phyloP scores from a whole-genome alignment of 2,888 invertebrate genomes.

The Philhelius pedissequus region DNA sequence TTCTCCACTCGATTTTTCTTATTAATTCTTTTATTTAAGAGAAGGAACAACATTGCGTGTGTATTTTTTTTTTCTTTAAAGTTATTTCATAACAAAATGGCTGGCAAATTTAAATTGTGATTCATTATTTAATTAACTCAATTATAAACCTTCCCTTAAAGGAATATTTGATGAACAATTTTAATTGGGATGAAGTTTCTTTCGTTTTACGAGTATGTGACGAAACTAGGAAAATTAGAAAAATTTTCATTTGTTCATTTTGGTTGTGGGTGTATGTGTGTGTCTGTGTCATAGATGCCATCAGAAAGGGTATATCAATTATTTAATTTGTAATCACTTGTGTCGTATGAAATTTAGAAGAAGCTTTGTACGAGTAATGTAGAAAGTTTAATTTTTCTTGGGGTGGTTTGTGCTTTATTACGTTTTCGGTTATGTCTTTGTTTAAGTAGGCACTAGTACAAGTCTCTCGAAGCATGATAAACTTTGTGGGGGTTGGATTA shows the following conservation, averaged over 20 bases:
- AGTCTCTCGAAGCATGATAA: not conserved
- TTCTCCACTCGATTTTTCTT: not conserved
- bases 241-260: not conserved
- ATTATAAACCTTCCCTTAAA: not conserved
- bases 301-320: slow-evolving; percentile 51
- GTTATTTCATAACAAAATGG: not conserved
- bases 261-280: not conserved
- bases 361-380: slow-evolving; percentile 32
- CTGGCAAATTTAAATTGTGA: not conserved
- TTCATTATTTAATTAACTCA: not conserved
- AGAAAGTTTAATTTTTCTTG: slow-evolving; percentile 41
- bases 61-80: not conserved
- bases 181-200: not conserved
- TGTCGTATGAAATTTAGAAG: slow-evolving; percentile 53
- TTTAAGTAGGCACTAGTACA: not conserved
- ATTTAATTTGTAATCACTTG: slow-evolving; percentile 59
- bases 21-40: not conserved
- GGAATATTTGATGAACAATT: not conserved
- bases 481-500: not conserved
- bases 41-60: not conserved
- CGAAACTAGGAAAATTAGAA: not conserved
- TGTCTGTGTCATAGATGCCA: not conserved
- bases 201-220: not conserved
- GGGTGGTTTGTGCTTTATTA: not conserved
- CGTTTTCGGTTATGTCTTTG: not conserved